phyloP scores from a whole-genome alignment of 1,140 invertebrate genomes.

The Scaptomyza graminum region DNA sequence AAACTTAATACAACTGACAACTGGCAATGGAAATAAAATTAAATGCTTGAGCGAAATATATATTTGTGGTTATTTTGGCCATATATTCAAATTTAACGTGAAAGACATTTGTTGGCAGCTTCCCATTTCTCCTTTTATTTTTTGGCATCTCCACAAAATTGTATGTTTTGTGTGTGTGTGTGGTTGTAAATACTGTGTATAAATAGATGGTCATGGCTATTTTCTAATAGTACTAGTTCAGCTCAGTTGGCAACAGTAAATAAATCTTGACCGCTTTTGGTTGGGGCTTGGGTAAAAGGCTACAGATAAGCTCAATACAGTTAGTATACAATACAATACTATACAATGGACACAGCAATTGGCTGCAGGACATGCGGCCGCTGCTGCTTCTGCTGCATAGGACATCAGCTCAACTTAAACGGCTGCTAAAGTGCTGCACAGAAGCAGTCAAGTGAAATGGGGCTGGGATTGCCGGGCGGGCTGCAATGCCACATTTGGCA shows the following conservation, averaged over 20 bases:
- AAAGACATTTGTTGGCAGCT: slow-evolving; percentile 42
- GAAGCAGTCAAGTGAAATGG: neutral
- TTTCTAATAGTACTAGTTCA: slow-evolving; percentile 42
- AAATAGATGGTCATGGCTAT: slow-evolving; percentile 17
- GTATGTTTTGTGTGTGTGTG: neutral
- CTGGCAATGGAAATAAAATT: slow-evolving; percentile 31
- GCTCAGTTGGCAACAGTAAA: slow-evolving; percentile 45
- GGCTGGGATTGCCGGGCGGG: neutral
- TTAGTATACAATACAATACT: slow-evolving; percentile 13
- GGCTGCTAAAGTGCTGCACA: slow-evolving; percentile 50
- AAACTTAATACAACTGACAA: slow-evolving; percentile 35
- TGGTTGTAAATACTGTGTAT: neutral
- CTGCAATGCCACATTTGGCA: slow-evolving; percentile 47
- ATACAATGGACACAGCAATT: slow-evolving; percentile 46
- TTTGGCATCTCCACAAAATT: slow-evolving; percentile 2
- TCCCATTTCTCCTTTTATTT: neutral
- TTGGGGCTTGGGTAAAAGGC: slow-evolving; percentile 38
- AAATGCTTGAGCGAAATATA: slow-evolving; percentile 42
- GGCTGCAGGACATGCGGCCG: slow-evolving; percentile 49
- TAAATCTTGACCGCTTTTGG: slow-evolving; percentile 45
- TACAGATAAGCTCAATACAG: slow-evolving; percentile 49
- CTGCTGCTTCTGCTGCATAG: slow-evolving; percentile 6
- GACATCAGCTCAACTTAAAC: slow-evolving; percentile 34
- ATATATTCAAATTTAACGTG: slow-evolving; percentile 58
- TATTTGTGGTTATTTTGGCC: slow-evolving; percentile 57